Base-by-base conservation (phyloP, 2,797 vertebrate species). In the Girardinus metallicus region DNA sequence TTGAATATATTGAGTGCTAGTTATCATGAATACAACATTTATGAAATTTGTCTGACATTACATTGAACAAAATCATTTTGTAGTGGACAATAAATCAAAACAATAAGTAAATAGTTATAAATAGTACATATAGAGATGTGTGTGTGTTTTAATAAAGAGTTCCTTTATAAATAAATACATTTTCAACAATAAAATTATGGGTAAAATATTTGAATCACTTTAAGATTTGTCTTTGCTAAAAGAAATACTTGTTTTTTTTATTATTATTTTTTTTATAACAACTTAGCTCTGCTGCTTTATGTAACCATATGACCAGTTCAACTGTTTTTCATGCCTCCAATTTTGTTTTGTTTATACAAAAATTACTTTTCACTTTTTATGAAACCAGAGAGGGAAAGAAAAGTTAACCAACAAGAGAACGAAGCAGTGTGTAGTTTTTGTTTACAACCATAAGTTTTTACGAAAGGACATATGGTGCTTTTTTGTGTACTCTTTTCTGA, bases 391-490 rank as follows among this genome's bases (percentile, higher is more conserved):
- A 77, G 55, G 44, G 41, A 53, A 85, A 73, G 72, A 80, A 86
- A 83, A 73, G 83, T 84, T 78, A 79, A 84, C 74, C 23, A 76
- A 77, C 47, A 0, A 0, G 87, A 88, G 82, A 84, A 72, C 3
- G 3, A 53, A 81, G 75, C 31, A 41, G 77, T 78, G 82, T 83
- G 78, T 16, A 13, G 77, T 90, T 88, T 82, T 85, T 93, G 84
- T 91, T 91, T 84, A 91, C 85, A 82, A 84, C 81, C 81, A 88
- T 89, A 82, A 91, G 81, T 80, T 86, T 89, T 87, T 77, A 86
- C 80, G 73, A 44, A 73, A 78, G 26, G 15, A 80, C 92, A 94
- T 90, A 89, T 91, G 89, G 76, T 82, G 79, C 82, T 76, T 80
- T 39, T 26, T 47, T 66, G 74, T 46, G 34, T 1, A 4, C 77